These are phyloP conservation scores for Caenorhabditis briggsae DNA, from an alignment of 1,140 invertebrate genomes.

Conservation along the genomic window DNA sequence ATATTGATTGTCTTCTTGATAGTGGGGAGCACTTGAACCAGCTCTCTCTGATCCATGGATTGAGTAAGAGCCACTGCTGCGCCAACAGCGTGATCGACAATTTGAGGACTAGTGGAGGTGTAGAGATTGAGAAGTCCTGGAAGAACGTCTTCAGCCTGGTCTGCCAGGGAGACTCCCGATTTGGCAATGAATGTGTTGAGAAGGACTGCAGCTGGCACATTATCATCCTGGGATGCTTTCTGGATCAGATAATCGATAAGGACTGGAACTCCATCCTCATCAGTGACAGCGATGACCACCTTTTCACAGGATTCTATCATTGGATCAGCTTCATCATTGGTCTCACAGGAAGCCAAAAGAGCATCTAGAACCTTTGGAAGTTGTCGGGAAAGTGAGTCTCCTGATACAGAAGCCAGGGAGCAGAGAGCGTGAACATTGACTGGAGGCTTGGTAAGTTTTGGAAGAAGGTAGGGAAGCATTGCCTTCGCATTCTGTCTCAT, in stretches of 20 bases:
- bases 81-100: conserved; percentile 68
- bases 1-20: conserved; percentile 72
- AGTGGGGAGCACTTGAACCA: conserved; percentile 61
- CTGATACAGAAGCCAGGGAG: conserved; percentile 56
- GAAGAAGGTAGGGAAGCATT: conserved; percentile 58
- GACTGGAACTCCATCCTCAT: conserved; percentile 65
- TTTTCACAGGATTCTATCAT: conserved; percentile 62
- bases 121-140: conserved; percentile 70
- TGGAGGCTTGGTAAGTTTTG: conserved; percentile 59
- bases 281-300: conserved; percentile 60
- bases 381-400: conserved; percentile 41
- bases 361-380: conserved; percentile 58
- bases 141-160: conserved; percentile 69
- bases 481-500: conserved; percentile 57
- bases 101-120: conserved; percentile 64
- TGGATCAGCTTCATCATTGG: conserved; percentile 56
- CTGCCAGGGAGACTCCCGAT: conserved; percentile 57
- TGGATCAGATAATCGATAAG: conserved; percentile 71
- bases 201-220: conserved; percentile 59
- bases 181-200: conserved; percentile 63
- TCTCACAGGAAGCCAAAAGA: conserved; percentile 40
- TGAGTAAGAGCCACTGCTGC: conserved; percentile 69
- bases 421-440: conserved; percentile 62
- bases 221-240: conserved; percentile 60
- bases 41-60: conserved; percentile 66